Evolutionary conservation across 2,888 invertebrate genomes (phyloP), one percentile per base, ranked within the genome.

Genomic region (Criorhina ranunculi): DNA sequence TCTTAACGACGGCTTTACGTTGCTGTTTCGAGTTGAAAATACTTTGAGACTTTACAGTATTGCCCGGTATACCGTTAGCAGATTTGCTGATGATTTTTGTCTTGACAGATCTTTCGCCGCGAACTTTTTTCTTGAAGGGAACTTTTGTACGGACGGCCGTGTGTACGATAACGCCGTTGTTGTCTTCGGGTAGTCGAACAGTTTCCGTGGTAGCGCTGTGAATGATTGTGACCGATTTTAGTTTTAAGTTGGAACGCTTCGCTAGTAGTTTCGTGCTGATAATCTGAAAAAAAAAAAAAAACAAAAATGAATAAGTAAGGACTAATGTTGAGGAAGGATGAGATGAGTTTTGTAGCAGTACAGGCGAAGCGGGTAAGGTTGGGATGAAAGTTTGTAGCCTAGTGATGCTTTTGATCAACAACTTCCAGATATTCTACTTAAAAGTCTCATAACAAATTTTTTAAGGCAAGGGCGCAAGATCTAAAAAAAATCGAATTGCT

Each of bases 131-230:
- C 92, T 96, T 97, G 86, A 97, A 94, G 46, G 97, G 97, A 76
- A 97, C 93, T 92, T 97, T 97, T 60, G 96, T 96, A 87, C 97
- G 95, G 86, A 97, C 95, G 83, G 96, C 97, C 70, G 96, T 97
- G 89, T 98, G 97, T 1, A 97, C 96, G 86, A 96, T 96, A 37
- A 94, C 95, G 87, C 94, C 94, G 87, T 95, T 95, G 87, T 94
- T 94, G 86, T 96, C 95, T 83, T 95, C 96, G 82, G 96, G 96
- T 87, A 97, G 93, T 29, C 97, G 94, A 86, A 97, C 97, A 86
- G 97, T 96, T 93, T 97, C 97, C 80, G 97, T 96, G 77, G 97
- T 96, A 88, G 97, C 96, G 90, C 96, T 96, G 93, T 97, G 97
- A 90, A 97, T 96, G 91, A 97, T 97, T 88, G 97, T 97, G 88